Base-by-base conservation (phyloP, 2,797 vertebrate species). In the Tolypeutes matacus region DNA sequence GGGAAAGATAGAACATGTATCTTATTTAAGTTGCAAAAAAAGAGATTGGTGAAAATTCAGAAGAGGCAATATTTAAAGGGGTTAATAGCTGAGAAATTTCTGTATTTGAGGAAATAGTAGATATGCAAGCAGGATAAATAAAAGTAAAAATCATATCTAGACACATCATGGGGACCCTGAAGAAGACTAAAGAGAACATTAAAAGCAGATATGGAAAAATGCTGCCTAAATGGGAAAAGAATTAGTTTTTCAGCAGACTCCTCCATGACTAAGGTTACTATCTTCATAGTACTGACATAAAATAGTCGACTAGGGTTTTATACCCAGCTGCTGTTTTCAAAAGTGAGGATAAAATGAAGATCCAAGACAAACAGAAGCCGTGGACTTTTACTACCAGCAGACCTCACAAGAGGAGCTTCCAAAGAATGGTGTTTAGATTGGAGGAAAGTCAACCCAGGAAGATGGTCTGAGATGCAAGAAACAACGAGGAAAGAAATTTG, bases 391-490 rank as follows among this genome's bases (percentile, higher is more conserved):
- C 9, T 2, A 6, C 6, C 53, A 84, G 53, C 42, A 31, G 25
- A 56, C 7, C 39, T 53, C 18, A 27, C 29, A 92, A 46, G 42
- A 36, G 20, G 11, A 42, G 49, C 31, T 64, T 89, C 12, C 69
- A 29, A 83, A 70, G 34, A 77, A 83, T 29, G 3, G 3, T 53
- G 84, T 62, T 92, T 46, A 92, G 23, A 72, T 69, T 69, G 58
- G 31, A 86, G 34, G 31, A 51, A 49, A 65, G 56, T 23, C 15
- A 65, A 8, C 15, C 31, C 64, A 65, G 14, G 17, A 65, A 31
- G 39, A 87, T 31, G 2, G 11, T 73, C 36, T 84, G 72, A 49
- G 62, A 77, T 5, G 25, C 42, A 27, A 62, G 34, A 58, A 81
- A 77, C 46, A 95, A 18, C 18, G 11, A 91, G 51, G 27, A 29